phyloP scores from a whole-genome alignment of 2,113 vertebrate genomes.

The Morone saxatilis region DNA sequence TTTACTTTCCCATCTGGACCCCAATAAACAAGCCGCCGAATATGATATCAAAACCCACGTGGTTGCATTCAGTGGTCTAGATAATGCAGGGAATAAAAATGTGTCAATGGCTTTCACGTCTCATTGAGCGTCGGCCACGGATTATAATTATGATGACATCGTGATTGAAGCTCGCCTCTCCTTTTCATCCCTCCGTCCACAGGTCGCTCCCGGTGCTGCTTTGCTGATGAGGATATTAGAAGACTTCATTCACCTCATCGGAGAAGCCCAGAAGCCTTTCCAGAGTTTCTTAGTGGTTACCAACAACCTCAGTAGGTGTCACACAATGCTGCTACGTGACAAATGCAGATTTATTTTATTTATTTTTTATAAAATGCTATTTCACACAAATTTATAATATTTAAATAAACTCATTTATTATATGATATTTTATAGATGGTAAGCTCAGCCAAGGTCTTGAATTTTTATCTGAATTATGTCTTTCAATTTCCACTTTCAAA shows the following conservation, averaged over 20 bases:
- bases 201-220: slow-evolving; percentile 95
- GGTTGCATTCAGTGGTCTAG: slow-evolving; percentile 17
- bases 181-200: not conserved
- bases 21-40: slow-evolving; percentile 42
- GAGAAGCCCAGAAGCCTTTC: slow-evolving; percentile 92
- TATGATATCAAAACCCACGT: slow-evolving; percentile 27
- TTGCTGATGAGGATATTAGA: slow-evolving; percentile 96
- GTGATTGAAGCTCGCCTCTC: not conserved
- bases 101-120: not conserved
- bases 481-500: not conserved
- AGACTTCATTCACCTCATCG: slow-evolving; percentile 97
- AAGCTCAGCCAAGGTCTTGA: not conserved
- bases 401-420: not conserved
- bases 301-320: slow-evolving; percentile 92
- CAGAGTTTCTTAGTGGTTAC: slow-evolving; percentile 97
- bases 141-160: slow-evolving; percentile 13
- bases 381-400: not conserved
- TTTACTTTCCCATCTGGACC: slow-evolving; percentile 70
- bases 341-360: not conserved
- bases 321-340: not conserved
- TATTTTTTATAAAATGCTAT: not conserved
- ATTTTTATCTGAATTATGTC: not conserved
- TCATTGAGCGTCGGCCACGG: slow-evolving; percentile 4
- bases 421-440: too few species aligned
- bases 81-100: slow-evolving; percentile 38